phyloP scores from a whole-genome alignment of 2,113 vertebrate genomes.

The Microcebus jonahi region DNA sequence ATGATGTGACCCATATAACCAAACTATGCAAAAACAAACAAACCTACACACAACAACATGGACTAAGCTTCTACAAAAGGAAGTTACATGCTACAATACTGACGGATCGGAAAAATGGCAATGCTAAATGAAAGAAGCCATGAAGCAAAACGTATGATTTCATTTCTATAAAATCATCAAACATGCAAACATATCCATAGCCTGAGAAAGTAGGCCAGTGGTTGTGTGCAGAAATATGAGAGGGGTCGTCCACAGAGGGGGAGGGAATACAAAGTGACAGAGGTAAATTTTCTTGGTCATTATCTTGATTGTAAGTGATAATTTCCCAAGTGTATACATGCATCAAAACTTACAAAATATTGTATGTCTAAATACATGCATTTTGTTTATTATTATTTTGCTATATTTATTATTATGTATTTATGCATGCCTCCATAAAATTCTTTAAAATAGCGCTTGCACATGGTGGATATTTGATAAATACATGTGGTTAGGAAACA shows the following conservation, averaged over 20 bases:
- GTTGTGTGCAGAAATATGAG: too few species aligned
- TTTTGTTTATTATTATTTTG: neutral
- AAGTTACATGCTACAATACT: too few species aligned
- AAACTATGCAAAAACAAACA: neutral
- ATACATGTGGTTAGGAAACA: too few species aligned
- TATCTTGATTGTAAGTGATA: neutral
- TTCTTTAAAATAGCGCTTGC: neutral
- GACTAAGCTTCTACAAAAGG: neutral
- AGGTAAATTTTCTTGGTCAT: neutral
- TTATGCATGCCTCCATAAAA: neutral
- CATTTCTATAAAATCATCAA: neutral
- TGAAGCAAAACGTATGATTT: neutral
- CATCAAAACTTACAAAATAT: neutral
- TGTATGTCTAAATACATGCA: neutral
- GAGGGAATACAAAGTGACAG: neutral
- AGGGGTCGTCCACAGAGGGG: too few species aligned
- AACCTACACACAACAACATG: neutral
- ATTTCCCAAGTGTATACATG: neutral
- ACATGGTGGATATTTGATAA: neutral
- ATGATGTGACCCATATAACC: neutral
- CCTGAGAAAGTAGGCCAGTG: too few species aligned
- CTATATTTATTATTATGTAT: too few species aligned
- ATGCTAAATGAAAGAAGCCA: neutral
- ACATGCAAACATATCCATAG: neutral
- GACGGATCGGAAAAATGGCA: neutral